These are phyloP conservation scores for Rhadina sibilatrix DNA, from an alignment of 2,113 vertebrate genomes.

Conservation along the genomic window DNA sequence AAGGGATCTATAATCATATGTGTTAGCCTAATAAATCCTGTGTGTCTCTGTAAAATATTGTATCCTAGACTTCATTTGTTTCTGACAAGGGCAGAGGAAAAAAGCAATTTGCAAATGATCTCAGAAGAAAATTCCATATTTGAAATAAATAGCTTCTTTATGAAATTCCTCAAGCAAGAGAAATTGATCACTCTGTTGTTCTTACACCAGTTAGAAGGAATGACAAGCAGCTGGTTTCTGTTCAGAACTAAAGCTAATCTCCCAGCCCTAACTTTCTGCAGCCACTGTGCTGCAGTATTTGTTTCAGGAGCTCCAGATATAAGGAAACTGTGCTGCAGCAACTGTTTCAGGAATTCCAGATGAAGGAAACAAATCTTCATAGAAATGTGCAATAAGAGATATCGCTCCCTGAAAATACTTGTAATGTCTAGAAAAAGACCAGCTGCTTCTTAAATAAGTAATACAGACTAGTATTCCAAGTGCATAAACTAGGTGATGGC, in stretches of 20 bases:
- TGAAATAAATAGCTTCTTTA: not conserved
- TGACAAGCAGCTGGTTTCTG: not conserved
- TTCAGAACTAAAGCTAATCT: not conserved
- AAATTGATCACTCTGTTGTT: rapidly evolving
- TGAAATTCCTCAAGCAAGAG: not conserved
- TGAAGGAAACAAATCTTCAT: not conserved
- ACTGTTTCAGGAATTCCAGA: not conserved
- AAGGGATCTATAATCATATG: conserved; percentile 9
- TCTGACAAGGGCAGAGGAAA: not conserved
- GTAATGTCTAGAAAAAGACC: not conserved
- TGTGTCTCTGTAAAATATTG: not conserved
- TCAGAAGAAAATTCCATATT: not conserved
- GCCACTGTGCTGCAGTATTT: not conserved
- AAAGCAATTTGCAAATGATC: not conserved
- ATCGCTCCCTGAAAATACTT: not conserved
- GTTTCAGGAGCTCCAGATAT: not conserved
- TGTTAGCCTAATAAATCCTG: not conserved
- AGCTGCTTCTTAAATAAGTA: not conserved
- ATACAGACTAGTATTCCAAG: not conserved
- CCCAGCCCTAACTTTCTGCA: not conserved
- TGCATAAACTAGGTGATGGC: not conserved
- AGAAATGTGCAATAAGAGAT: not conserved
- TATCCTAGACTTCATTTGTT: not conserved
- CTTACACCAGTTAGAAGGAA: not conserved
- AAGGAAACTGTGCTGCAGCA: not conserved